phyloP scores from a whole-genome alignment of 2,113 vertebrate genomes.

The Lathamus discolor region DNA sequence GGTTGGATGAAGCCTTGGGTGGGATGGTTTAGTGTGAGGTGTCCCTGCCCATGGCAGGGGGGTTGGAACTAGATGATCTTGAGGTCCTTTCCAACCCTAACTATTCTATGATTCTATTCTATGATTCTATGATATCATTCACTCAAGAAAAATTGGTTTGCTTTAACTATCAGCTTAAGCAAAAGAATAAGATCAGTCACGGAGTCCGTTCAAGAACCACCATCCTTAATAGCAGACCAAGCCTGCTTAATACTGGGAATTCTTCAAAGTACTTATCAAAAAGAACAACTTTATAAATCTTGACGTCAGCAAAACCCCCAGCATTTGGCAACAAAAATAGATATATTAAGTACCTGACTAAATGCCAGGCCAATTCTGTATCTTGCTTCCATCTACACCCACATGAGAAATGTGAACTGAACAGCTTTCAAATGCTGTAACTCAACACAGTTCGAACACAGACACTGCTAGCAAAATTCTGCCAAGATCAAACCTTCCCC shows the following conservation, averaged over 20 bases:
- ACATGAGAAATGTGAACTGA: not conserved
- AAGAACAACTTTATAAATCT: not conserved
- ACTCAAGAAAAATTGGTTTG: not conserved
- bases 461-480: not conserved
- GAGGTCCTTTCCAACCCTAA: too few species aligned
- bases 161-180: not conserved
- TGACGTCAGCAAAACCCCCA: not conserved
- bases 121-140: not conserved
- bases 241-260: not conserved
- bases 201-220: not conserved
- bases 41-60: too few species aligned
- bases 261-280: not conserved
- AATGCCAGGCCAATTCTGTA: not conserved
- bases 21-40: too few species aligned
- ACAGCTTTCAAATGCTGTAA: not conserved
- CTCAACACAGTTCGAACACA: not conserved
- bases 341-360: not conserved
- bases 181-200: not conserved
- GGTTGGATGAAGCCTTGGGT: too few species aligned
- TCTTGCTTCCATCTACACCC: not conserved
- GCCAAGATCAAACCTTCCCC: not conserved
- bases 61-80: too few species aligned
- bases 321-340: not conserved
- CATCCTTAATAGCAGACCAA: fast-evolving
- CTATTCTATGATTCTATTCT: too few species aligned